Evolutionary conservation across 2,888 invertebrate species (phyloP).

Genomic region (Aphelenchoides bicaudatus): DNA sequence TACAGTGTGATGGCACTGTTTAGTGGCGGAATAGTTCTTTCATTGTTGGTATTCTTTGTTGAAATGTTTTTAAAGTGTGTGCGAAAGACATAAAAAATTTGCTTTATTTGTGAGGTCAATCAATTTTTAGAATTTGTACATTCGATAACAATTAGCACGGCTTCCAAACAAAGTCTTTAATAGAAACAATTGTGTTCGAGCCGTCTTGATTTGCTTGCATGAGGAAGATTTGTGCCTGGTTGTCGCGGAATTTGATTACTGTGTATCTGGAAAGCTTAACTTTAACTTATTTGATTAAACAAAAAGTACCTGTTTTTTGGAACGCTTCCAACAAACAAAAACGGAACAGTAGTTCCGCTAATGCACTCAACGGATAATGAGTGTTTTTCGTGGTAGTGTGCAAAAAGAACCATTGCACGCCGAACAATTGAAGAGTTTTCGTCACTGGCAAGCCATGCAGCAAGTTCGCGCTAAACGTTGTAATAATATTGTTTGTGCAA

Average conservation of each 20-base stretch:
- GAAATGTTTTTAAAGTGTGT: no score
- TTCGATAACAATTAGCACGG: slow-evolving; percentile 26
- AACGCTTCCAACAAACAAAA: slow-evolving; percentile 52
- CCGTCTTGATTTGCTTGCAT: slow-evolving; percentile 30
- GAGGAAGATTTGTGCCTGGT: slow-evolving; percentile 27
- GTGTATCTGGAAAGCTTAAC: slow-evolving; percentile 28
- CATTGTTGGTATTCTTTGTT: no score
- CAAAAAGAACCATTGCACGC: slow-evolving; percentile 46
- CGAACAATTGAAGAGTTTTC: slow-evolving; percentile 29
- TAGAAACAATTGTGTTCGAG: slow-evolving; percentile 22
- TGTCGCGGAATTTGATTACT: slow-evolving; percentile 28
- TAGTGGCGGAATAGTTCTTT: no score
- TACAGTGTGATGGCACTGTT: no score
- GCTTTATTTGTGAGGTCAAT: no score
- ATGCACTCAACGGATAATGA: slow-evolving; percentile 42
- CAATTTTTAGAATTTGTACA: no score
- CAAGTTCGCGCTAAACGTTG: slow-evolving; percentile 19
- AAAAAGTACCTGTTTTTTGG: slow-evolving; percentile 45
- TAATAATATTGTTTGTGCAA: neutral
- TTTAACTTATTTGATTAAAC: neutral
- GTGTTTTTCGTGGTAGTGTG: slow-evolving; percentile 50
- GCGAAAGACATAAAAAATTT: no score
- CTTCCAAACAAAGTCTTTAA: slow-evolving; percentile 26
- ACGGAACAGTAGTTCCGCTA: slow-evolving; percentile 45
- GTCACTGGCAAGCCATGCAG: slow-evolving; percentile 18